Base-by-base conservation (phyloP, 2,113 vertebrate species). In the Neolamprologus hecqui region DNA sequence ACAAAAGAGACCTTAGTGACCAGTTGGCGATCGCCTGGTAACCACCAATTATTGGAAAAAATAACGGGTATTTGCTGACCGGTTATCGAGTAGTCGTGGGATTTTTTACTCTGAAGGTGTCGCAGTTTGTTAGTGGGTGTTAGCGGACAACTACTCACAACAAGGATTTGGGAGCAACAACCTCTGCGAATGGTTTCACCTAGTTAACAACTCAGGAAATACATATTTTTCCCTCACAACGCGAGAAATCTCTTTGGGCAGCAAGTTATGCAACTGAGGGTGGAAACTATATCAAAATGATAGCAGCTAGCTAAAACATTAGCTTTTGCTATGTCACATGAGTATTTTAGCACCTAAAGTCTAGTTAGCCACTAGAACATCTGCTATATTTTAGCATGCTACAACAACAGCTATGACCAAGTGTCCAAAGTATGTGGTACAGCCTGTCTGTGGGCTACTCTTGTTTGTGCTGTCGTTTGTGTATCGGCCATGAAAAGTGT, bases 321-420 rank as follows among this genome's bases (percentile, higher is more conserved):
- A 37, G 31, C 6, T 65, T 65, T 65, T 65, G 10, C 60, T 65
- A 13, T 21, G 33, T 21, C 60, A 65, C 33, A 2, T 65, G 60
- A 37, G 19, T 65, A 65, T 37, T 65, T 12, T 37, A 65, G 60
- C 60, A 65, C 0, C 33, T 37, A 65, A 65, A 65, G 33, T 65
- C 33, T 65, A 65, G 19, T 65, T 37, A 65, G 60, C 60, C 31
- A 65, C 19, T 37, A 37, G 33, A 65, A 65, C 60, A 13, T 63
- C 0, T 19, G 1, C 58, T 35, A 63, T 35, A 65, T 65, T 65
- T 37, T 65, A 37, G 10, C 33, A 65, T 65, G 19, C 60, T 65
- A 65, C 19, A 65, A 65, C 19, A 65, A 65, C 60, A 65, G 60
- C 60, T 65, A 37, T 65, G 60, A 65, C 33, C 33, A 73, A 73